Percentiles rank a stretch among this genome's conserved stretches.
Evolutionary conservation across 2,113 vertebrate genomes (phyloP).

Genomic region (Balaenoptera acutorostrata): DNA sequence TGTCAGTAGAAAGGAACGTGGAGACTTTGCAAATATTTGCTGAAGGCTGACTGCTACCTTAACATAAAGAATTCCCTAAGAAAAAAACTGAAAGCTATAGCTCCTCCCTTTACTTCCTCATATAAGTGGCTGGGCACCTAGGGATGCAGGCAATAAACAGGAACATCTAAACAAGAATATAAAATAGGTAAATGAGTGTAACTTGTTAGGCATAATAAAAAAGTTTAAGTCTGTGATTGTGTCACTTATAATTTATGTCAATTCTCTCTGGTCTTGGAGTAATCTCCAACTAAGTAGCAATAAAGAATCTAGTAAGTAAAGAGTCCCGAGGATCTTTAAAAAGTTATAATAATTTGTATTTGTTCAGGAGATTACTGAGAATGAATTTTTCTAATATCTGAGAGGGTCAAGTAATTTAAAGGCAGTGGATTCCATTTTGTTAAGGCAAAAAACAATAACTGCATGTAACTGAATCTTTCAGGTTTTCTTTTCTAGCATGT

Average conservation of each 20-base stretch:
- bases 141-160: not conserved
- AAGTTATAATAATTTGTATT: not conserved
- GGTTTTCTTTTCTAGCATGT: not conserved
- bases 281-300: not conserved
- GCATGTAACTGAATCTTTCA: not conserved
- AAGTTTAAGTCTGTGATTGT: not conserved
- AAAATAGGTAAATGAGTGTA: not conserved
- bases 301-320: not conserved
- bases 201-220: not conserved
- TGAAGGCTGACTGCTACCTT: not conserved
- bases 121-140: not conserved
- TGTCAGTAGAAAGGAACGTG: not conserved
- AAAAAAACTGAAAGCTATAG: not conserved
- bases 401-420: not conserved
- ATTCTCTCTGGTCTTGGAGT: not conserved
- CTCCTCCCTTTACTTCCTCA: not conserved
- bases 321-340: not conserved
- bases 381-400: not conserved
- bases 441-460: slow-evolving; percentile 3
- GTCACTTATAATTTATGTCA: not conserved
- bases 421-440: not conserved
- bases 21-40: not conserved
- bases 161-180: not conserved
- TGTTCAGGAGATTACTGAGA: not conserved
- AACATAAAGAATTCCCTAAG: not conserved